Base-by-base conservation (phyloP, 2,113 vertebrate species). In the Neotragus pygmaeus region DNA sequence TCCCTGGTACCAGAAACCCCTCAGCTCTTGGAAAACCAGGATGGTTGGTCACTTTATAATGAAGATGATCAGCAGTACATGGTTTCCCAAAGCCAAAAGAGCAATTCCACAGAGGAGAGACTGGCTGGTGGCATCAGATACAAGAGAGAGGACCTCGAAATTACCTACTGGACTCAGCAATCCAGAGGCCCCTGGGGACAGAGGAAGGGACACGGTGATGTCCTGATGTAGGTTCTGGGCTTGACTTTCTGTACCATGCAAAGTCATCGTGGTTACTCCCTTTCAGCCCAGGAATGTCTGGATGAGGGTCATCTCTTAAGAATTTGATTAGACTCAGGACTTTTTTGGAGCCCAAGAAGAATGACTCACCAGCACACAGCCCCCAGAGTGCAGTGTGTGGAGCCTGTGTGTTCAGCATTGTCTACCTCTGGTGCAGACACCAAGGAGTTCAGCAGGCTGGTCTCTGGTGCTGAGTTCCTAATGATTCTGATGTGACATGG, bases 401-500 rank as follows among this genome's bases (percentile, higher is more conserved):
- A 66, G 30, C 55, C 49, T 30, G 19, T 43, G 23, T 84, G n/a
- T 7, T 96, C 51, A n/a, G 83, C 39, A 84, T 75, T 49, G 28
- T 19, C 70, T 53, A 27, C 53, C 80, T 73, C 89, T 45, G 62
- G 19, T 27, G 47, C 75, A 27, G 92, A 73, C 45, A 57, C 75
- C 12, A 80, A 94, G 73, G 51, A 53, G 55, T 53, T 96, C 90
- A 15, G 73, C 92, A 47, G 0, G 0, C 78, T 27, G 36, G 82
- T 80, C 80, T 95, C 95, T 95, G 80, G 82, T 51, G 64, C 86
- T 95, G 60, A 86, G 39, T 66, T 96, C 81, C 36, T 97, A 97
- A 96, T 94, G 95, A 97, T 96, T 93, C 83, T 62, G 94, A 96
- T 93, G 91, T 97, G 96, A 84, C 91, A 36, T 87, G 95, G 91